Evolutionary conservation across 2,113 vertebrate species (phyloP).

Genomic region (Malurus elegans): DNA sequence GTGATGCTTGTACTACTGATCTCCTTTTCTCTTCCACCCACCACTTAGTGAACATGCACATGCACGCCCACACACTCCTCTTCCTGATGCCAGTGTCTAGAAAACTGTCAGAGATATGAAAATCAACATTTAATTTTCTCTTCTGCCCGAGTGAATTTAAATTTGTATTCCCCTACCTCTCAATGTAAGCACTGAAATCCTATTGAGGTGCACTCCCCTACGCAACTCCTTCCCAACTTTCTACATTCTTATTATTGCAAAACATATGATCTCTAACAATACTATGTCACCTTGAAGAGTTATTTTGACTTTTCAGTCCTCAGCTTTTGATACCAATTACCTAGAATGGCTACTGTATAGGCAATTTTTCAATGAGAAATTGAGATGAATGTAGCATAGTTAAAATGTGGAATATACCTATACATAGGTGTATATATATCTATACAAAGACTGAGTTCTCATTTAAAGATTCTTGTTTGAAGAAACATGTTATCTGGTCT

Average conservation of each 20-base stretch:
- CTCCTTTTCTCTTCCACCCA: background rate
- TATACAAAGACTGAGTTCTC: background rate
- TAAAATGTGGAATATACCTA: background rate
- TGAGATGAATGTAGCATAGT: background rate
- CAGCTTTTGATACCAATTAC: background rate
- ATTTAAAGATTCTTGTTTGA: background rate
- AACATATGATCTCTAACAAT: background rate
- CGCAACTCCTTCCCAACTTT: background rate
- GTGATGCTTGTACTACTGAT: background rate
- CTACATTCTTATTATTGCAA: background rate
- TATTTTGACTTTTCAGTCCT: background rate
- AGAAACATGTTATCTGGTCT: background rate
- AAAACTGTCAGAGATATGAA: background rate
- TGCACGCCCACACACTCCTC: background rate
- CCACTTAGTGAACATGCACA: rapidly evolving
- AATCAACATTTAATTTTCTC: background rate
- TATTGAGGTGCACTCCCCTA: background rate
- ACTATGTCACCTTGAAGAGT: background rate
- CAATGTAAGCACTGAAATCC: background rate
- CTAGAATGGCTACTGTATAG: background rate
- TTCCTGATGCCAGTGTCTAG: background rate
- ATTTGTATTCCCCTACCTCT: background rate
- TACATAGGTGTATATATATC: too few relatives aligned
- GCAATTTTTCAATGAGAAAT: background rate
- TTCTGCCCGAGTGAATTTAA: background rate